phyloP scores from a whole-genome alignment of 2,113 vertebrate species.

The Columba janthina region DNA sequence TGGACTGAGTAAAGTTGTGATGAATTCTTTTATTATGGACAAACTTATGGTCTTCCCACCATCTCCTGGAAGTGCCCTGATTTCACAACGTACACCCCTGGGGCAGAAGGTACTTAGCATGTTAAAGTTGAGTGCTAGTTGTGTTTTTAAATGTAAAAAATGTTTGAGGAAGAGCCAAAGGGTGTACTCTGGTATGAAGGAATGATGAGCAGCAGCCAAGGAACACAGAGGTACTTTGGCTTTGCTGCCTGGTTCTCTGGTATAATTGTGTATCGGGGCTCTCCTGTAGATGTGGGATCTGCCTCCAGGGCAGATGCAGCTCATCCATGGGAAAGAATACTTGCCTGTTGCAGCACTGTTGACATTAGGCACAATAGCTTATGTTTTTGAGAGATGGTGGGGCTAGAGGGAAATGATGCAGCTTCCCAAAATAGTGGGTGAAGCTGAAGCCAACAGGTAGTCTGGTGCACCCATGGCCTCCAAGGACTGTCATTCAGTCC shows the following conservation, averaged over 20 bases:
- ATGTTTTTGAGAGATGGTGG: not conserved
- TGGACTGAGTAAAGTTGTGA: not conserved
- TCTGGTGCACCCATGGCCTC: not conserved
- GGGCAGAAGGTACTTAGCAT: not conserved
- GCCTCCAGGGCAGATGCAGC: not conserved
- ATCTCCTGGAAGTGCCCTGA: not conserved
- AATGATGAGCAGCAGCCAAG: not conserved
- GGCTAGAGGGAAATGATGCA: not conserved
- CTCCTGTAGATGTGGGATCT: not conserved
- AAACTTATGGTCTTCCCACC: not conserved
- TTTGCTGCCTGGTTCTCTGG: not conserved
- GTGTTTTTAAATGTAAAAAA: not conserved
- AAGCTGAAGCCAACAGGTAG: not conserved
- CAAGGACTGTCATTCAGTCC: not conserved
- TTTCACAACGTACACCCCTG: not conserved
- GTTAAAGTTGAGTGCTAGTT: not conserved
- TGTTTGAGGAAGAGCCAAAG: not conserved
- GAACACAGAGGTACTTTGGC: not conserved
- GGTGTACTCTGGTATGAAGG: not conserved
- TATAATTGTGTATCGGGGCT: not conserved
- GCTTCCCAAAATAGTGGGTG: not conserved
- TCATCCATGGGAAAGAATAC: not conserved
- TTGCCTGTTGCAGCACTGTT: not conserved
- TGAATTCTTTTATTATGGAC: not conserved
- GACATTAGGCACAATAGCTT: not conserved